Conservation (phyloP, 2,797 vertebrate species). For the Chelidonichthys spinosus region DNA sequence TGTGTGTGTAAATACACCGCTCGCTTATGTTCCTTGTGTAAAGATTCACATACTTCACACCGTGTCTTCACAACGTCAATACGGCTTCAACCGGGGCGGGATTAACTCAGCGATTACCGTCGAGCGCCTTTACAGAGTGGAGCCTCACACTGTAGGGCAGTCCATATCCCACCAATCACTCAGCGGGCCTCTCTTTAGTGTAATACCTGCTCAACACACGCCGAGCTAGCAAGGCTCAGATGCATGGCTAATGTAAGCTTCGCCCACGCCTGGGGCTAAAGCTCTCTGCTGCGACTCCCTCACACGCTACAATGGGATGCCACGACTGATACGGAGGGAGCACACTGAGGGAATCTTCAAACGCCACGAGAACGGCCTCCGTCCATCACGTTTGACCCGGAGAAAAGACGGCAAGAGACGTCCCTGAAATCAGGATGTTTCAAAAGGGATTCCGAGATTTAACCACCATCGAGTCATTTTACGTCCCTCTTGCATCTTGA, state of each 20-base stretch:
- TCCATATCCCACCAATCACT: constrained; percentile 70
- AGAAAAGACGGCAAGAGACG: background rate
- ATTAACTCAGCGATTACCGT: constrained; percentile 74
- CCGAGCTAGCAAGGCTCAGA: constrained; percentile 56
- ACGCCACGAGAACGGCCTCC: background rate
- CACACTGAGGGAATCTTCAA: constrained; percentile 28
- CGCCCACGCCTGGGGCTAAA: constrained; percentile 59
- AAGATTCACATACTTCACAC: constrained; percentile 71
- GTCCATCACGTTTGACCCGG: constrained; percentile 2
- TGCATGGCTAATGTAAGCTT: constrained; percentile 66
- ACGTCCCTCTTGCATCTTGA: background rate
- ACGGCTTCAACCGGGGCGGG: constrained; percentile 67
- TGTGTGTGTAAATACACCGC: constrained; percentile 26
- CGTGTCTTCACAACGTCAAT: constrained; percentile 69
- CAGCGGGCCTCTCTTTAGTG: constrained; percentile 59
- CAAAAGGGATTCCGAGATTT: background rate
- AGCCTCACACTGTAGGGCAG: constrained; percentile 74
- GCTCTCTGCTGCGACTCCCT: constrained; percentile 57
- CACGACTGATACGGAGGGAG: constrained; percentile 36
- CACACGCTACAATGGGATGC: constrained; percentile 47
- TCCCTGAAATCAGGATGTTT: background rate
- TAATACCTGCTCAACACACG: constrained; percentile 66
- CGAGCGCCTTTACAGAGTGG: constrained; percentile 61
- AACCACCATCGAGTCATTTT: background rate
- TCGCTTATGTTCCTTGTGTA: constrained; percentile 45